A percentile compares a stretch with the other conserved stretches of the same genome.
These are phyloP conservation scores for Saimiri boliviensis DNA, from an alignment of 2,113 vertebrate genomes.

Conservation along the genomic window DNA sequence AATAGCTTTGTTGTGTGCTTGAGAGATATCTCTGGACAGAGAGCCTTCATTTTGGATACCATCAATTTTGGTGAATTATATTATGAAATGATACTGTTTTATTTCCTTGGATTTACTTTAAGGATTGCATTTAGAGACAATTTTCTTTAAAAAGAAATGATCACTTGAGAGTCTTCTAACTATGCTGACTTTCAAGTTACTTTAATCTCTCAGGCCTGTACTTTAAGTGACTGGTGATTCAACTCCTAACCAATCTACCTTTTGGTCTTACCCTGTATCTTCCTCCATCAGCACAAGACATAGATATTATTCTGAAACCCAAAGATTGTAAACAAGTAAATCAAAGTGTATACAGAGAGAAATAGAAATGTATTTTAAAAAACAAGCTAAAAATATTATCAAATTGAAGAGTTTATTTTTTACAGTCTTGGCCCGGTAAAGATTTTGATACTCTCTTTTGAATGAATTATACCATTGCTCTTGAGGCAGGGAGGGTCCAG, in stretches of 20 bases:
- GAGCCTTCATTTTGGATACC: background rate
- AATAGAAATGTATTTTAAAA: background rate
- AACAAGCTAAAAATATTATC: background rate
- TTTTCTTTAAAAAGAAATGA: slow-evolving; percentile 35
- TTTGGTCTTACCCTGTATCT: background rate
- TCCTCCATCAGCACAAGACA: background rate
- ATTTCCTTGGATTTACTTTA: background rate
- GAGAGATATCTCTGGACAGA: background rate
- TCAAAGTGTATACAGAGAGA: background rate
- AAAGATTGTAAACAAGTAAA: background rate
- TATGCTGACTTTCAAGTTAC: background rate
- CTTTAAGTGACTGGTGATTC: background rate
- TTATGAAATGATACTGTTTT: background rate
- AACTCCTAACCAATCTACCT: background rate
- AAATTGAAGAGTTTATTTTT: slow-evolving; percentile 7
- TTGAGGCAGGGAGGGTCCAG: background rate
- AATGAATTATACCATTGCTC: background rate
- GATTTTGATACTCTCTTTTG: background rate
- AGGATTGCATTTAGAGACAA: background rate
- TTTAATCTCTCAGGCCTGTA: background rate
- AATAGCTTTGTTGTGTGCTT: background rate
- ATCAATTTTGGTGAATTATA: background rate
- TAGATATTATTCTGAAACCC: background rate
- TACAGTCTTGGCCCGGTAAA: background rate
- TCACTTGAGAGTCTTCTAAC: background rate